Evolutionary conservation across 2,113 vertebrate species (phyloP).

Genomic region (Promerops cafer): DNA sequence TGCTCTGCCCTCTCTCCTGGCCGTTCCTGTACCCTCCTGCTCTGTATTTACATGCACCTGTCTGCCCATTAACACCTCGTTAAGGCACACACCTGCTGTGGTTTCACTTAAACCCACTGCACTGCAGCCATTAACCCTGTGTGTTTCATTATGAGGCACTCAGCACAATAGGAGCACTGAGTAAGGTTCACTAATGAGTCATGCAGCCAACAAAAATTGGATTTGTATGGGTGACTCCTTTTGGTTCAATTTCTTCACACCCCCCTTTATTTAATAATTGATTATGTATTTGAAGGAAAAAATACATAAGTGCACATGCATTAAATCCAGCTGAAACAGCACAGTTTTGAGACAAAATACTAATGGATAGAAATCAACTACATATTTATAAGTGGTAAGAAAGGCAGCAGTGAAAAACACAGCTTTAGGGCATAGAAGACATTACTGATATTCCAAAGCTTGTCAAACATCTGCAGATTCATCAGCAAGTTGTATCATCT

Average conservation of each 20-base stretch:
- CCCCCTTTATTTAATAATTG: slow-evolving; percentile 8
- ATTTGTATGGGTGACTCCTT: slow-evolving; percentile 28
- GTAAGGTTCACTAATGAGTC: slow-evolving; percentile 25
- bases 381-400: background rate
- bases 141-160: slow-evolving; percentile 32
- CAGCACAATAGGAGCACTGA: slow-evolving; percentile 46
- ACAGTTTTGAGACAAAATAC: slow-evolving; percentile 4
- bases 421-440: background rate
- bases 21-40: background rate
- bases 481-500: background rate
- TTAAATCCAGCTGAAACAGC: slow-evolving; percentile 55
- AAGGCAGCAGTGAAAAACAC: background rate
- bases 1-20: background rate
- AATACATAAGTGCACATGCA: background rate
- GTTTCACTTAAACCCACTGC: slow-evolving; percentile 43
- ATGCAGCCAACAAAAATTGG: slow-evolving; percentile 17
- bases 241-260: slow-evolving; percentile 12
- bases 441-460: background rate
- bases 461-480: background rate
- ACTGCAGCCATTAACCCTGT: slow-evolving; percentile 12
- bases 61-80: slow-evolving; percentile 59
- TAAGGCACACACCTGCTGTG: slow-evolving; percentile 62
- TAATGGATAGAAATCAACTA: background rate
- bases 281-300: slow-evolving; percentile 17
- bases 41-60: slow-evolving; percentile 60